Percentiles rank a stretch among this genome's conserved stretches.
Conservation (phyloP, 1,140 invertebrate genomes). For the Aradophagus sp. region DNA sequence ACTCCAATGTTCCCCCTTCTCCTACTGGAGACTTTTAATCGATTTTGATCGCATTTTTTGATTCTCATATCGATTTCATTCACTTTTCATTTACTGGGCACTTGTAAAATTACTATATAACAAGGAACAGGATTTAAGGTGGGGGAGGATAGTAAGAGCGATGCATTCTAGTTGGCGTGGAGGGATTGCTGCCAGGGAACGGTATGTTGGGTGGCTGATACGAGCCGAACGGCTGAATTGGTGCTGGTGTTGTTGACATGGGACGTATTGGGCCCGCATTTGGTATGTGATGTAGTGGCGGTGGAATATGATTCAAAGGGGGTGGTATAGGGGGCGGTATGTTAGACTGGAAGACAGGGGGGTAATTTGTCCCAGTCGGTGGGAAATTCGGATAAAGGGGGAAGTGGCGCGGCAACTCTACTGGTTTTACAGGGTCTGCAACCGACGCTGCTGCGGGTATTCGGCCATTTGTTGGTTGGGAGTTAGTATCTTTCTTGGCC, state of each 20-base stretch:
- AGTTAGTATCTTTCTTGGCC: slow-evolving; percentile 60
- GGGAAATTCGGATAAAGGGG: slow-evolving; percentile 64
- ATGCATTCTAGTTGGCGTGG: slow-evolving; percentile 61
- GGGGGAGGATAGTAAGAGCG: slow-evolving; percentile 68
- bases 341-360: slow-evolving; percentile 68
- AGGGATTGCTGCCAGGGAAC: slow-evolving; percentile 61
- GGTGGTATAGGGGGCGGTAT: slow-evolving; percentile 69
- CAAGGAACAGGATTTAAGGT: slow-evolving; percentile 55
- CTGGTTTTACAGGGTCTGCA: slow-evolving; percentile 61
- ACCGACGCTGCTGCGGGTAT: slow-evolving; percentile 8
- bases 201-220: slow-evolving; percentile 67
- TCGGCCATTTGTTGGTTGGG: slow-evolving; percentile 65
- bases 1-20: too few relatives aligned
- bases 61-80: too few relatives aligned
- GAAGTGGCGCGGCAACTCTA: slow-evolving; percentile 65
- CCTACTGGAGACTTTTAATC: too few relatives aligned
- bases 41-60: too few relatives aligned
- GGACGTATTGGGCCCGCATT: slow-evolving; percentile 59
- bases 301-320: slow-evolving; percentile 69
- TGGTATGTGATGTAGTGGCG: slow-evolving; percentile 66
- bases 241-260: slow-evolving; percentile 58
- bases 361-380: slow-evolving; percentile 59
- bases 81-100: too few relatives aligned
- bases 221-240: slow-evolving; percentile 65
- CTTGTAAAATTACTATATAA: slow-evolving; percentile 5